A percentile compares a stretch with the other conserved stretches of the same genome.
These are phyloP conservation scores for Lichenostomus cassidix DNA, from an alignment of 2,113 vertebrate species.

Conservation along the genomic window DNA sequence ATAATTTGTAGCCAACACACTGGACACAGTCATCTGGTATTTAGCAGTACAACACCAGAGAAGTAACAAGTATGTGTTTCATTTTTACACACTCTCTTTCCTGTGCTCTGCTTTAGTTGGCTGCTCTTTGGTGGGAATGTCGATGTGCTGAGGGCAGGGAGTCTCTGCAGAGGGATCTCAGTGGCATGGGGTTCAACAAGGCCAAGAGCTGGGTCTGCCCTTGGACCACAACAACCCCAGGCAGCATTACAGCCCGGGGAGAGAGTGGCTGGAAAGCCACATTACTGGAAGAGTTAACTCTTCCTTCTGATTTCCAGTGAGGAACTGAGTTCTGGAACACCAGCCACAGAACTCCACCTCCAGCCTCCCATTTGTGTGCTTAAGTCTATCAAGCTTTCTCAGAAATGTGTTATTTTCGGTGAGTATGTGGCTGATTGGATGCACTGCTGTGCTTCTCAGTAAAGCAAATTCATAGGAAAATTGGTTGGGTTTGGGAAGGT, in stretches of 20 bases:
- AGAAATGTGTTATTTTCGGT: background rate
- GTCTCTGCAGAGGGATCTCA: background rate
- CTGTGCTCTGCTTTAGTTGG: background rate
- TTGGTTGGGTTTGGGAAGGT: background rate
- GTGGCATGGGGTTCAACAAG: background rate
- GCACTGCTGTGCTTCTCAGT: background rate
- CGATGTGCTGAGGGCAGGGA: background rate
- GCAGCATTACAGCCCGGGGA: background rate
- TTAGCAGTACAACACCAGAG: background rate
- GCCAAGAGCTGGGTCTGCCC: background rate
- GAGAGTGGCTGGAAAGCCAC: background rate
- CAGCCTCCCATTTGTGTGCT: background rate
- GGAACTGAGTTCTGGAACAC: background rate
- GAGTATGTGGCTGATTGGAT: background rate
- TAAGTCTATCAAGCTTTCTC: background rate
- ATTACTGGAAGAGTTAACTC: background rate
- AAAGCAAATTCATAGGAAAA: background rate
- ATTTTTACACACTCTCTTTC: background rate
- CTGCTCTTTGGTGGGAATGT: background rate
- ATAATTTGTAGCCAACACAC: background rate
- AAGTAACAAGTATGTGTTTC: background rate
- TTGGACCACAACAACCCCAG: background rate
- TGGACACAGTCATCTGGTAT: background rate
- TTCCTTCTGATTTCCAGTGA: background rate
- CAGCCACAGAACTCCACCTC: background rate